These are phyloP conservation scores for Telenomus remus DNA, from an alignment of 1,140 invertebrate genomes.

Conservation along the genomic window DNA sequence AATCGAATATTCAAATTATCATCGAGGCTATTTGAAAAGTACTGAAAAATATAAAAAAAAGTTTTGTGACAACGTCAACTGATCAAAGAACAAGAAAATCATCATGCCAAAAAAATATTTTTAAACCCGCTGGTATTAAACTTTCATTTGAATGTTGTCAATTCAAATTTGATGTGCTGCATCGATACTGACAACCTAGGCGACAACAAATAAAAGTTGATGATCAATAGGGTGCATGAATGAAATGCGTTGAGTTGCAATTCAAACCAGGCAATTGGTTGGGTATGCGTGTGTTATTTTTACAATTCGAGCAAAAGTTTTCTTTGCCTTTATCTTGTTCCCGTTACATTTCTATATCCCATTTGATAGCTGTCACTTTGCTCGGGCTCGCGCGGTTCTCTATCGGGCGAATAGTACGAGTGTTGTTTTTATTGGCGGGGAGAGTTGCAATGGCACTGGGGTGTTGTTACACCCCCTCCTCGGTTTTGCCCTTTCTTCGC, in stretches of 20 bases:
- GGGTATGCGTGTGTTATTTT: conserved; percentile 70
- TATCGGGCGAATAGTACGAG: conserved; percentile 54
- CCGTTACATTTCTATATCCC: conserved; percentile 29
- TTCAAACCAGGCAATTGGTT: conserved; percentile 69
- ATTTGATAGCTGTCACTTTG: conserved; percentile 27
- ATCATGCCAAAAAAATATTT: no score
- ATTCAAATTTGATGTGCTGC: no score
- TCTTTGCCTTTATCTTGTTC: conserved; percentile 57
- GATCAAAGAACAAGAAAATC: no score
- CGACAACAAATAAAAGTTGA: no score
- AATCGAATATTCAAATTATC: no score
- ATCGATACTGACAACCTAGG: no score
- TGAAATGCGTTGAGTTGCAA: conserved; percentile 34
- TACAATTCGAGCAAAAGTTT: conserved; percentile 68
- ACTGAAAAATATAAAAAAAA: no score
- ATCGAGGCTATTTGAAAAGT: no score
- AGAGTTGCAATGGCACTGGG: conserved; percentile 67
- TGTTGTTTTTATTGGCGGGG: conserved; percentile 74
- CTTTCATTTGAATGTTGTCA: no score
- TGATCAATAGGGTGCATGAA: conserved; percentile 20
- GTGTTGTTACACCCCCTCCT: conserved; percentile 72
- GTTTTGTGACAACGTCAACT: no score
- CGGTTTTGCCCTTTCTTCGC: conserved; percentile 47
- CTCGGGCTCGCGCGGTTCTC: conserved; percentile 31
- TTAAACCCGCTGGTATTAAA: no score